These are phyloP conservation scores for Abramis brama DNA, from an alignment of 2,113 vertebrate species.

Conservation along the genomic window DNA sequence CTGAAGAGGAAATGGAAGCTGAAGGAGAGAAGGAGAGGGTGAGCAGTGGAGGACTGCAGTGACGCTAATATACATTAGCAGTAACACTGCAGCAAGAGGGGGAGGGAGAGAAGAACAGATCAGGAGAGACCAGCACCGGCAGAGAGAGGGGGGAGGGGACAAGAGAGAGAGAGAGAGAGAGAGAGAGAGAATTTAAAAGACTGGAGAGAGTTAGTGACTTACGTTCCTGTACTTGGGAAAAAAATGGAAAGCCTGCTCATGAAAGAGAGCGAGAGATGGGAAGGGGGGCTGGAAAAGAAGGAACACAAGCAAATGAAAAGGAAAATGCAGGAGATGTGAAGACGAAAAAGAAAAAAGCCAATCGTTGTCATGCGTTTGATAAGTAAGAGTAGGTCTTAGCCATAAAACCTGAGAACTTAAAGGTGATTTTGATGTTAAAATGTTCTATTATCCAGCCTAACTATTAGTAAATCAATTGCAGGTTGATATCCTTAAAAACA, in stretches of 20 bases:
- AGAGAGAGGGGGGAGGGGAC: constrained; percentile 49
- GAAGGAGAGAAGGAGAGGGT: constrained; percentile 30
- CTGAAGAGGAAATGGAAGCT: constrained; percentile 23
- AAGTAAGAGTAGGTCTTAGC: neutral
- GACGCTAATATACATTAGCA: constrained; percentile 77
- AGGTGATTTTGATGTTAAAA: neutral
- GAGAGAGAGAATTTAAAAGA: constrained; percentile 53
- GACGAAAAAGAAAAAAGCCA: neutral
- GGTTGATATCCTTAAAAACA: neutral
- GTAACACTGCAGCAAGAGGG: constrained; percentile 78
- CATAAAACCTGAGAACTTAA: neutral
- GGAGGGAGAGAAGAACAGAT: constrained; percentile 61
- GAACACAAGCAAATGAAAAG: neutral
- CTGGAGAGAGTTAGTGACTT: constrained; percentile 70
- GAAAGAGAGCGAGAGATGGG: constrained; percentile 11
- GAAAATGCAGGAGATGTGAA: neutral
- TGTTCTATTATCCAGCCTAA: neutral
- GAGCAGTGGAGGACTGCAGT: constrained; percentile 60
- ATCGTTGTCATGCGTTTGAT: neutral
- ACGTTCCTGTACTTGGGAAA: constrained; percentile 66
- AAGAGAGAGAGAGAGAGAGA: constrained; percentile 7
- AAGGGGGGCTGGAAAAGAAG: constrained; percentile 32
- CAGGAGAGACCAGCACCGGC: neutral
- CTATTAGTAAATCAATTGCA: neutral
- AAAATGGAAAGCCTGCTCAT: constrained; percentile 62